Evolutionary conservation across 2,888 invertebrate genomes (phyloP).

Genomic region (Mechanitis mazaeus): DNA sequence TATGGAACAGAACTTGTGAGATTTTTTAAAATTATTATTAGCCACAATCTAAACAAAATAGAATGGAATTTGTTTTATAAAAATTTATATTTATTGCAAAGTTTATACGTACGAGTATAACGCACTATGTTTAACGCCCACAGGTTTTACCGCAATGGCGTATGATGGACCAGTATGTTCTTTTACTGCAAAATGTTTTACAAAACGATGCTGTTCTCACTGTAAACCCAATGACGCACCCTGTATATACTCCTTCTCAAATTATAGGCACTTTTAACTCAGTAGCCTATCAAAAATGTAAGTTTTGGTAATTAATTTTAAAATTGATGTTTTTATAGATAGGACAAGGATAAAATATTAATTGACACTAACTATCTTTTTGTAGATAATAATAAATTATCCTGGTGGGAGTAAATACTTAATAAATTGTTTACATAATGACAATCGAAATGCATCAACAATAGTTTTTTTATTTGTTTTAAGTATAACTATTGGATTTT

Average conservation of each 20-base stretch:
- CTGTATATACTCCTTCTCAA: conserved; percentile 68
- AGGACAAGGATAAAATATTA: no score
- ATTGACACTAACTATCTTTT: no score
- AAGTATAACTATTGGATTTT: no score
- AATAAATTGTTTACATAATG: no score
- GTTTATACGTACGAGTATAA: no score
- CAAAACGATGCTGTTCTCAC: conserved; percentile 65
- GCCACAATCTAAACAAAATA: not conserved
- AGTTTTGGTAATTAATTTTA: conserved; percentile 32
- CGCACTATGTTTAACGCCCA: not conserved
- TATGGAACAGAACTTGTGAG: conserved; percentile 74
- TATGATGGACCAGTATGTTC: conserved; percentile 75
- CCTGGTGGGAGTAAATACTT: no score
- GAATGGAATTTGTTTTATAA: not conserved
- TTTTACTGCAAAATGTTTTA: conserved; percentile 63
- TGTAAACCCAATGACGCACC: conserved; percentile 74
- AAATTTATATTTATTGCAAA: not conserved
- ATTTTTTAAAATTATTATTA: not conserved
- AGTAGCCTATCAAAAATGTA: conserved; percentile 80
- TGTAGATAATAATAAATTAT: no score
- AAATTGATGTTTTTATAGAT: not conserved
- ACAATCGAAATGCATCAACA: no score
- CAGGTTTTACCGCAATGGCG: conserved; percentile 74
- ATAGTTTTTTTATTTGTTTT: no score
- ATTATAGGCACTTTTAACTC: conserved; percentile 75